Evolutionary conservation across 2,797 vertebrate species (phyloP), one percentile per base, ranked within the genome.

Genomic region (Microcaecilia unicolor): DNA sequence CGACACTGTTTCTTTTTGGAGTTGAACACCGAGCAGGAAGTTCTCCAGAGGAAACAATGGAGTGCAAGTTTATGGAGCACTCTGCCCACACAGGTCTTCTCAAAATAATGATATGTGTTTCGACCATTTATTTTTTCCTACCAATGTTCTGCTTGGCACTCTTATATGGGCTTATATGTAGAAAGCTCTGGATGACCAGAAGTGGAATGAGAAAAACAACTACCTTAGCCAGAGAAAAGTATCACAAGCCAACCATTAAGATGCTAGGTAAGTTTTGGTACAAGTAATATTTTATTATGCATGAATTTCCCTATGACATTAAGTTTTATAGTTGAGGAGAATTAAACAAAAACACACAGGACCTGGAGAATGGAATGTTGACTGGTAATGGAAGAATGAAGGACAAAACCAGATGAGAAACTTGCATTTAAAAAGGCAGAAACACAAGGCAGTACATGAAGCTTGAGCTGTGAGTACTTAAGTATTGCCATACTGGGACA

Each of bases 121-220:
- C 83, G 19, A 86, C 85, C 41, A 30, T 85, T n/a, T 87, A 88
- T 59, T 89, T 87, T 66, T 65, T 88, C 40, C 36, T 85, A 2
- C 83, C 85, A 0, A 44, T 87, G 30, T 63, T 72, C 16, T 62
- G 84, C 34, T 55, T 89, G 36, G 72, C 58, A 1, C 55, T 87
- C 36, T 76, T 88, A 13, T 87, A 86, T 26, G 70, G 74, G 27
- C 72, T 87, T 31, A 86, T 88, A 33, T 82, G 81, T 28, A 74
- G 77, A 15, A 76, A 78, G 1, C 75, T 87, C 31, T 81, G 75
- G 55, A 64, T 66, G 15, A 82, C 70, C 2, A 72, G 66, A 23
- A 64, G 47, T 22, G 12, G 9, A 1, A 24, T 47, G 14, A 28
- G 28, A 5, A 53, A 33, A 1, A 42, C 32, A 3, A 20, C 23